These are phyloP conservation scores for Noctua janthe DNA, from an alignment of 2,888 invertebrate genomes.

Conservation along the genomic window DNA sequence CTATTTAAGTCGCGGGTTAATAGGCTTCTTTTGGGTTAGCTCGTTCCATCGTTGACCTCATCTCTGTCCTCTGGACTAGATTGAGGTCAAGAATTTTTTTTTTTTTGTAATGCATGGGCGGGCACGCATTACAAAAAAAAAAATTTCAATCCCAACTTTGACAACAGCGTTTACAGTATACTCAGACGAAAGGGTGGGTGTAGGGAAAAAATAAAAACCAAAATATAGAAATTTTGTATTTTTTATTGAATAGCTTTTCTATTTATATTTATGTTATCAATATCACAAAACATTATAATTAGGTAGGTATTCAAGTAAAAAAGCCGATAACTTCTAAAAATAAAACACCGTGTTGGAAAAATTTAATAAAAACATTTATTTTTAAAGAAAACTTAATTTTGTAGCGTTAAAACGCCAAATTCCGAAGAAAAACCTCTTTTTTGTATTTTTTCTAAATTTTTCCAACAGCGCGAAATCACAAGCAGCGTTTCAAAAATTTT, in stretches of 20 bases:
- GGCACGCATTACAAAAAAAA: no score
- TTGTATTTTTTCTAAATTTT: conserved; percentile 34
- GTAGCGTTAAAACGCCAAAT: neutral
- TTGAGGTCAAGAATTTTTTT: no score
- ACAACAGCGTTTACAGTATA: neutral
- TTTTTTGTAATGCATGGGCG: no score
- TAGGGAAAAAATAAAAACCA: conserved; percentile 59
- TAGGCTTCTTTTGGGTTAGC: no score
- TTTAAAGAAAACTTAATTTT: conserved; percentile 2
- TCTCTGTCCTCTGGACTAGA: no score
- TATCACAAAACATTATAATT: conserved; percentile 87
- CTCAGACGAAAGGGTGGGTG: neutral
- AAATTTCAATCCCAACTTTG: neutral
- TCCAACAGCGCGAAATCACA: conserved; percentile 43
- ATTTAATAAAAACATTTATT: conserved; percentile 27
- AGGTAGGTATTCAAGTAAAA: conserved; percentile 88
- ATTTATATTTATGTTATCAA: conserved; percentile 80
- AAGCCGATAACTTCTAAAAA: conserved; percentile 86
- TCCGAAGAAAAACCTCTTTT: neutral
- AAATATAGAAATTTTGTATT: conserved; percentile 85
- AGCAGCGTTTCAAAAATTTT: conserved; percentile 48
- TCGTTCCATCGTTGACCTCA: no score
- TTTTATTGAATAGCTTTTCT: conserved; percentile 89
- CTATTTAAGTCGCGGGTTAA: no score
- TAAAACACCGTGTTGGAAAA: conserved; percentile 65